phyloP scores from a whole-genome alignment of 2,113 vertebrate species.

The Anolis carolinensis region DNA sequence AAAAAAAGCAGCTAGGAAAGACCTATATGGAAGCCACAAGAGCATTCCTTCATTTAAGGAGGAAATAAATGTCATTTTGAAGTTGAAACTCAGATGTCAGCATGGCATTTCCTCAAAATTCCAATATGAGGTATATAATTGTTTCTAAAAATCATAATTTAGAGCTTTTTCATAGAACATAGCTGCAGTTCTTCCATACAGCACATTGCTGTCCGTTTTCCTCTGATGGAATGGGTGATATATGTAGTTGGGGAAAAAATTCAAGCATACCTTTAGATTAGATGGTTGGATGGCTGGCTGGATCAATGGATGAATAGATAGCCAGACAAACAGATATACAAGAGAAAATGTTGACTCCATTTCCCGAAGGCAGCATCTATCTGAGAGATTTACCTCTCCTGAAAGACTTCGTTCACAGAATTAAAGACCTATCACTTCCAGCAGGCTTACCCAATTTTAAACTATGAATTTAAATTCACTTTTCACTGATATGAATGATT shows the following conservation, averaged over 20 bases:
- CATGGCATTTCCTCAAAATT: conserved; percentile 3
- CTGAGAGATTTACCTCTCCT: neutral
- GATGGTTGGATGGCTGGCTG: neutral
- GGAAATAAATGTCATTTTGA: neutral
- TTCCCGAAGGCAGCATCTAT: neutral
- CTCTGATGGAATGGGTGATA: conserved; percentile 7
- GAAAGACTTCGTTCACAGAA: neutral
- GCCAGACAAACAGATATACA: too few relatives aligned
- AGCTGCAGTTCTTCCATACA: neutral
- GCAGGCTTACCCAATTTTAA: too few relatives aligned
- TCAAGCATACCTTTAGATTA: neutral
- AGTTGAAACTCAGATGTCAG: neutral
- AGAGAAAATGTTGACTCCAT: neutral
- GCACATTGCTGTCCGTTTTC: neutral
- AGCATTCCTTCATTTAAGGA: neutral
- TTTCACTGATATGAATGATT: too few relatives aligned
- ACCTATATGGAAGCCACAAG: neutral
- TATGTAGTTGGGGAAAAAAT: neutral
- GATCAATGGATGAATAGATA: too few relatives aligned
- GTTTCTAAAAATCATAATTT: neutral
- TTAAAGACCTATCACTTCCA: neutral
- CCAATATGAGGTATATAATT: neutral
- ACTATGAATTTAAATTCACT: neutral
- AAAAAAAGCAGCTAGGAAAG: neutral
- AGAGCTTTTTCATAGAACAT: conserved; percentile 10